Percentiles rank a stretch among this genome's conserved stretches.
These are phyloP conservation scores for Carollia perspicillata DNA, from an alignment of 2,113 vertebrate genomes.

Conservation along the genomic window DNA sequence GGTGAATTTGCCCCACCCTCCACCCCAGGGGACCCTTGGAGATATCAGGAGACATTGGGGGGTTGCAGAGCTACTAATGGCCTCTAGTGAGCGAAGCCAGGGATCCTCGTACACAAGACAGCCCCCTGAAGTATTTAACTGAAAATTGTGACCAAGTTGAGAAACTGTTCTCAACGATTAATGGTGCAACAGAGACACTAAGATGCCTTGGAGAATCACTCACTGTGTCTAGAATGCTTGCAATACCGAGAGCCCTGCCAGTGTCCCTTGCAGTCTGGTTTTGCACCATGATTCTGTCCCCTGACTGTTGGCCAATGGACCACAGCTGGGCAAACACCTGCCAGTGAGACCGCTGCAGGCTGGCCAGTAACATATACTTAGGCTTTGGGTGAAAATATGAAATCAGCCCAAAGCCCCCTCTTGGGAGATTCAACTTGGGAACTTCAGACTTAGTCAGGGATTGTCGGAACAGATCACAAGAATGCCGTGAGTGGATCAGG, in stretches of 20 bases:
- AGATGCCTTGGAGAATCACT: not conserved
- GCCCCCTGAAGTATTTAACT: not conserved
- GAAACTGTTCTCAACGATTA: not conserved
- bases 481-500: rapidly evolving
- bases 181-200: no score
- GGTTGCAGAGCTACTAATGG: no score
- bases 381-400: not conserved
- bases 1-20: no score
- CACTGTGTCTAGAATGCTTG: not conserved
- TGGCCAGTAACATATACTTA: not conserved
- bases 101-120: not conserved
- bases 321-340: not conserved
- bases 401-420: no score
- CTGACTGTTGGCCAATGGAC: not conserved
- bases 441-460: not conserved
- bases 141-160: not conserved
- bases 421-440: not conserved
- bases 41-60: not conserved
- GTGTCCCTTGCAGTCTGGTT: rapidly evolving
- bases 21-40: rapidly evolving
- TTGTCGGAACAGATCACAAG: not conserved
- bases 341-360: no score
- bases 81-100: not conserved
- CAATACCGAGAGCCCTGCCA: no score
- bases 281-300: rapidly evolving